Conservation (phyloP, 1,140 invertebrate species). For the Neodiprion fabricii region DNA sequence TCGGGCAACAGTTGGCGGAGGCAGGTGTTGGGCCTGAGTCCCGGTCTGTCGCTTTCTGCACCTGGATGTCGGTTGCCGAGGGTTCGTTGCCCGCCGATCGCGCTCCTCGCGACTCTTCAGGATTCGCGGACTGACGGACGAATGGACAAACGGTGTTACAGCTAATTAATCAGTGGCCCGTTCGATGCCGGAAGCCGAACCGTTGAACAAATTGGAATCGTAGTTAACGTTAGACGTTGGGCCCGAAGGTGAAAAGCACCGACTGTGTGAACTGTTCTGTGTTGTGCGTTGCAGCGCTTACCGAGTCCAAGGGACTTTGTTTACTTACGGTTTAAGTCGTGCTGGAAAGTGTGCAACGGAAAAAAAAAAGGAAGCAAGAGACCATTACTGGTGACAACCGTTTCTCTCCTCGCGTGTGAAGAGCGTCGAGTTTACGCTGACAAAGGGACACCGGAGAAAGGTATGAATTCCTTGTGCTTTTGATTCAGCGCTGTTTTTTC, state of each 20-base stretch:
- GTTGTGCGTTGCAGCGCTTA: background rate
- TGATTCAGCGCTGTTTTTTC: too few species aligned
- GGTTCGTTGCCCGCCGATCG: conserved; percentile 51
- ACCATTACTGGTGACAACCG: background rate
- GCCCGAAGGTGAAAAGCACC: background rate
- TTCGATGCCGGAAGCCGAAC: conserved; percentile 7
- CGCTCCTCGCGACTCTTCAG: background rate
- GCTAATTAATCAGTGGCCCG: conserved; percentile 25
- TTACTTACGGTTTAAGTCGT: background rate
- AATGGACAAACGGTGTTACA: conserved; percentile 19
- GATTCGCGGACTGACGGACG: conserved; percentile 3
- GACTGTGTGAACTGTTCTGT: background rate
- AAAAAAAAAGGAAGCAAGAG: background rate
- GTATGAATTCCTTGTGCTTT: too few species aligned
- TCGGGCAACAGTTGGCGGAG: background rate
- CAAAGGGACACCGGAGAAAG: too few species aligned
- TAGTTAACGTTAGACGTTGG: background rate
- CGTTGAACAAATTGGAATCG: conserved; percentile 11
- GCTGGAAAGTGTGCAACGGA: background rate
- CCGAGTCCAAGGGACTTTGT: background rate
- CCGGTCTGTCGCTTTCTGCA: conserved; percentile 54
- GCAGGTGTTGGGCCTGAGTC: conserved; percentile 38
- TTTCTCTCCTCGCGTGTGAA: background rate
- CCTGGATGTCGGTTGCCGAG: conserved; percentile 42
- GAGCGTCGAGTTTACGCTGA: background rate